Evolutionary conservation across 2,888 invertebrate species (phyloP).

Genomic region (Coelinius sp.): DNA sequence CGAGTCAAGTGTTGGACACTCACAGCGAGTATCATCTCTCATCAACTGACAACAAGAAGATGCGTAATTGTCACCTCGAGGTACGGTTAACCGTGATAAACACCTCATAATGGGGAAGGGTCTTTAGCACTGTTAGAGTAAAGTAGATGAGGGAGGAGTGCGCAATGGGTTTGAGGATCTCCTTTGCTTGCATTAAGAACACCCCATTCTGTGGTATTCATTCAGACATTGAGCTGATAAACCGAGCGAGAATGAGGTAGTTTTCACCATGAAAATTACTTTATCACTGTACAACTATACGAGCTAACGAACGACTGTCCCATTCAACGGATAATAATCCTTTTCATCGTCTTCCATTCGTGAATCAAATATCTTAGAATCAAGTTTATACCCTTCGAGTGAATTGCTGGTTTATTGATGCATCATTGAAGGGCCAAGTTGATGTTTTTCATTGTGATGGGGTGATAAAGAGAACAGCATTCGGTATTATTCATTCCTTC

Average conservation of each 20-base stretch:
- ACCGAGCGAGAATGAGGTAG: neutral
- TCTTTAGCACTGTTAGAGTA: conserved; percentile 33
- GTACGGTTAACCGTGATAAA: conserved; percentile 44
- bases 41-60: neutral
- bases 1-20: conserved; percentile 10
- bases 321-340: neutral
- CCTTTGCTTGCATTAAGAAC: neutral
- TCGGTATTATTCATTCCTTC: no score
- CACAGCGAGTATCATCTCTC: neutral
- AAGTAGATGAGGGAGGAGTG: conserved; percentile 10
- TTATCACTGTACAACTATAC: neutral
- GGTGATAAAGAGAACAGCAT: no score
- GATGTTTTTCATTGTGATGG: neutral
- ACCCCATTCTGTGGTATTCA: neutral
- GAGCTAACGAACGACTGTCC: neutral
- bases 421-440: neutral
- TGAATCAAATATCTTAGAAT: neutral
- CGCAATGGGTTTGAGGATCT: neutral
- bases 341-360: neutral
- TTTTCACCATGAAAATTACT: neutral
- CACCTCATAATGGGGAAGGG: conserved; percentile 39
- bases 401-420: neutral
- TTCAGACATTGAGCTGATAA: neutral
- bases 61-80: conserved; percentile 12
- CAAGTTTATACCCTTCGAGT: neutral